A percentile compares a stretch with the other conserved stretches of the same genome.
Conservation (phyloP, 2,888 invertebrate species). For the Drosophila ustulata region DNA sequence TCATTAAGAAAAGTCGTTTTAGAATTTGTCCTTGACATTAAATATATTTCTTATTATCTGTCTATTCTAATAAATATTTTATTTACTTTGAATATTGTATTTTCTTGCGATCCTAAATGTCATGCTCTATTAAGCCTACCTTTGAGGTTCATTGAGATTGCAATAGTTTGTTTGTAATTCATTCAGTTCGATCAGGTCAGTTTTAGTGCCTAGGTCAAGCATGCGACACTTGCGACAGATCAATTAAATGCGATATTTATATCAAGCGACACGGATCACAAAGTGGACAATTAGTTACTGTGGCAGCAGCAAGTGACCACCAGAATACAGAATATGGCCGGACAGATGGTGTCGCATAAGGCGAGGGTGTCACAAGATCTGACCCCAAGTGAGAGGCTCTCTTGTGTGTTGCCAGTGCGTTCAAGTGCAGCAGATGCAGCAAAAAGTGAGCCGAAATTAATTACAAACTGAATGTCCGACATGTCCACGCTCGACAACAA, state of each 20-base stretch:
- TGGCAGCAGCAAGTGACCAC: slow-evolving; percentile 39
- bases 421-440: slow-evolving; percentile 52
- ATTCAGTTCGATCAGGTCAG: slow-evolving; percentile 23
- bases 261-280: slow-evolving; percentile 70
- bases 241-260: slow-evolving; percentile 77
- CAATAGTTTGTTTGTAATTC: slow-evolving; percentile 11
- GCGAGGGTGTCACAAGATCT: slow-evolving; percentile 48
- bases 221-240: slow-evolving; percentile 52
- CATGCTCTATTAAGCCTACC: slow-evolving; percentile 16
- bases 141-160: slow-evolving; percentile 44
- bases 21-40: too few species aligned
- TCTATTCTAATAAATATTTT: background rate
- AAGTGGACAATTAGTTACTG: slow-evolving; percentile 62
- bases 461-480: slow-evolving; percentile 45
- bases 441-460: slow-evolving; percentile 61
- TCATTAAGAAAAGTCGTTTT: too few species aligned
- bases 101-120: background rate
- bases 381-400: slow-evolving; percentile 21
- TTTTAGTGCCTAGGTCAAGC: slow-evolving; percentile 41
- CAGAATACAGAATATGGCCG: slow-evolving; percentile 13
- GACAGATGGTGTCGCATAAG: slow-evolving; percentile 25
- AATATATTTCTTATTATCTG: too few species aligned
- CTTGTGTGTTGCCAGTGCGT: background rate
- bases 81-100: background rate
- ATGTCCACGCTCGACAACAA: slow-evolving; percentile 9